Percentiles rank a stretch among this genome's conserved stretches.
phyloP scores from a whole-genome alignment of 2,888 invertebrate genomes.

The Drosophila planitibia region DNA sequence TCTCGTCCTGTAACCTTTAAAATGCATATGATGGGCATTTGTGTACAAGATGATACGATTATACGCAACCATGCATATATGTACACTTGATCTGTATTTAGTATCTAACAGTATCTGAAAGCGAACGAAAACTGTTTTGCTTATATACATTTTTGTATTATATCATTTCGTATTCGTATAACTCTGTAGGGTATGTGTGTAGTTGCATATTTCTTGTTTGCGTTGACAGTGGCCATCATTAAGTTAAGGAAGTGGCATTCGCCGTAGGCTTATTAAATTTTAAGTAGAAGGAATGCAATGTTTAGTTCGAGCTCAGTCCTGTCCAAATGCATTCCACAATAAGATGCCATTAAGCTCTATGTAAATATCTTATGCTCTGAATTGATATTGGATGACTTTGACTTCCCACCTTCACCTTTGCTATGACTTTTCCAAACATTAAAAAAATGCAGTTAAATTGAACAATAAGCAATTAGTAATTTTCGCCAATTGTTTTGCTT shows the following conservation, averaged over 20 bases:
- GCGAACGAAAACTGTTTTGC: not conserved
- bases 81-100: not conserved
- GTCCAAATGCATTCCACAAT: not conserved
- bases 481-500: slow-evolving; percentile 20
- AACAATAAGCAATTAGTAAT: slow-evolving; percentile 31
- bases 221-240: slow-evolving; percentile 16
- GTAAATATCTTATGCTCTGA: not conserved
- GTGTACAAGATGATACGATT: not conserved
- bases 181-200: slow-evolving; percentile 2
- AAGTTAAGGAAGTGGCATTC: slow-evolving; percentile 25
- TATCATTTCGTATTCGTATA: not conserved
- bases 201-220: not conserved
- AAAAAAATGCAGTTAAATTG: slow-evolving; percentile 33
- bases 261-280: slow-evolving; percentile 24
- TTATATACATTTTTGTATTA: not conserved
- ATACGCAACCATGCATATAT: not conserved
- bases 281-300: slow-evolving; percentile 3
- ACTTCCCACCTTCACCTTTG: not conserved
- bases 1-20: slow-evolving; percentile 1
- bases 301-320: slow-evolving; percentile 4
- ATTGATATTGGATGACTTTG: not conserved
- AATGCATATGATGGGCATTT: not conserved
- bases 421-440: slow-evolving; percentile 24
- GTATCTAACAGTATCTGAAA: not conserved
- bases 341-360: not conserved